phyloP scores from a whole-genome alignment of 2,888 invertebrate genomes.

The Agrochola lychnidis region DNA sequence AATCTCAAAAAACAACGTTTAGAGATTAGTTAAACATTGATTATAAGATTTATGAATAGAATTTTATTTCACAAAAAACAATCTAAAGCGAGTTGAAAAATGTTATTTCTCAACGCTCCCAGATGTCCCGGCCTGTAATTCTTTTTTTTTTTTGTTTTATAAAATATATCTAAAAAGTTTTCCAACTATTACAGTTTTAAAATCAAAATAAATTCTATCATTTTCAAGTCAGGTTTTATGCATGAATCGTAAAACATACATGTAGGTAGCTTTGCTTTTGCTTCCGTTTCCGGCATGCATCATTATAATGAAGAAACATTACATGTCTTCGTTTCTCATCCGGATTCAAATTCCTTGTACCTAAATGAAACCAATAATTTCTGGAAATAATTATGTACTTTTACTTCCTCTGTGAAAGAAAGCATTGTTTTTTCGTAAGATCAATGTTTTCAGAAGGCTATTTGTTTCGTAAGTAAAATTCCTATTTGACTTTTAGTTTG shows the following conservation, averaged over 20 bases:
- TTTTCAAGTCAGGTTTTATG: background rate
- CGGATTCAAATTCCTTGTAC: background rate
- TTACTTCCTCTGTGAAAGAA: background rate
- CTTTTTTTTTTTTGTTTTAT: background rate
- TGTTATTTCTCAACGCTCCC: conserved; percentile 8
- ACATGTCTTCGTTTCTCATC: background rate
- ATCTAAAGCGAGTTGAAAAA: conserved; percentile 4
- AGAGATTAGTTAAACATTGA: conserved; percentile 13
- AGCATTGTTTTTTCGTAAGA: too few relatives aligned
- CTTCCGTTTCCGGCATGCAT: background rate
- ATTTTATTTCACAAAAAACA: conserved; percentile 22
- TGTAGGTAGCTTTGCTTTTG: background rate
- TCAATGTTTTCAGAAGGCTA: background rate
- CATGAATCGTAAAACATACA: background rate
- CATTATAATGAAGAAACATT: background rate
- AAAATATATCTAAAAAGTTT: background rate
- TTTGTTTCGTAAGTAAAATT: background rate
- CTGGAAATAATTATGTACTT: background rate
- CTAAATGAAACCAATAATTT: background rate
- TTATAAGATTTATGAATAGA: conserved; percentile 20
- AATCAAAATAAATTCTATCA: background rate
- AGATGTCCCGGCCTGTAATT: conserved; percentile 5
- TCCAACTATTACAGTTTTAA: background rate
- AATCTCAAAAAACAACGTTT: background rate
- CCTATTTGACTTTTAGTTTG: too few relatives aligned